These are phyloP conservation scores for Melitaea cinxia DNA, from an alignment of 1,140 invertebrate species.

Conservation along the genomic window DNA sequence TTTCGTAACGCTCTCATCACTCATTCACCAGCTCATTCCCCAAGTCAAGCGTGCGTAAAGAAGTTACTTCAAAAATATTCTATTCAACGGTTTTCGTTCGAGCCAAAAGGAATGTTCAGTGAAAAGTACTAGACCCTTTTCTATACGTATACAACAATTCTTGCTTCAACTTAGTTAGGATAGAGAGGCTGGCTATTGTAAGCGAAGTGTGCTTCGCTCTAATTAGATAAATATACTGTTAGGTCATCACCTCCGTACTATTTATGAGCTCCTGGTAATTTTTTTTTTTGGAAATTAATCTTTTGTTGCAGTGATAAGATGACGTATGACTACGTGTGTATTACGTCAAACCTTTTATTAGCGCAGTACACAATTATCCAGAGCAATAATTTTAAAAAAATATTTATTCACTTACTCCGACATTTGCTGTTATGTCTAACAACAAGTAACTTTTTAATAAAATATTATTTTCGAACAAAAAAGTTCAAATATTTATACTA, in stretches of 20 bases:
- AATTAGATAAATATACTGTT: background rate
- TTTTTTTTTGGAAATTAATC: background rate
- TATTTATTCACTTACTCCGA: too few species aligned
- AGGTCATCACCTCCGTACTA: conserved; percentile 6
- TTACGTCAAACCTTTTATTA: background rate
- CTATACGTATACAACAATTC: conserved; percentile 9
- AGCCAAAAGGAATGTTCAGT: conserved; percentile 3
- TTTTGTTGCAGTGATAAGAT: background rate
- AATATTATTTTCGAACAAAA: too few species aligned
- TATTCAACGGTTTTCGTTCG: conserved; percentile 1
- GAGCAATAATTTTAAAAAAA: too few species aligned
- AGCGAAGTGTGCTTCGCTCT: background rate
- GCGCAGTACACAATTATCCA: too few species aligned
- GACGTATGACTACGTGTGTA: background rate
- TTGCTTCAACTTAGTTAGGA: conserved; percentile 7
- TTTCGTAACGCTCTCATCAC: too few species aligned
- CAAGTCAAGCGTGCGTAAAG: too few species aligned
- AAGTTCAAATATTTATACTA: too few species aligned
- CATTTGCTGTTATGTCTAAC: too few species aligned
- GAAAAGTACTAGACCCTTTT: background rate
- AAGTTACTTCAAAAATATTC: too few species aligned
- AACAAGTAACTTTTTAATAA: too few species aligned
- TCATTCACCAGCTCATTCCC: too few species aligned
- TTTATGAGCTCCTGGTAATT: conserved; percentile 3
- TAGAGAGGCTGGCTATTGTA: background rate